A percentile compares a stretch with the other conserved stretches of the same genome.
phyloP scores from a whole-genome alignment of 2,113 vertebrate genomes.

The Ariopsis seemanni region DNA sequence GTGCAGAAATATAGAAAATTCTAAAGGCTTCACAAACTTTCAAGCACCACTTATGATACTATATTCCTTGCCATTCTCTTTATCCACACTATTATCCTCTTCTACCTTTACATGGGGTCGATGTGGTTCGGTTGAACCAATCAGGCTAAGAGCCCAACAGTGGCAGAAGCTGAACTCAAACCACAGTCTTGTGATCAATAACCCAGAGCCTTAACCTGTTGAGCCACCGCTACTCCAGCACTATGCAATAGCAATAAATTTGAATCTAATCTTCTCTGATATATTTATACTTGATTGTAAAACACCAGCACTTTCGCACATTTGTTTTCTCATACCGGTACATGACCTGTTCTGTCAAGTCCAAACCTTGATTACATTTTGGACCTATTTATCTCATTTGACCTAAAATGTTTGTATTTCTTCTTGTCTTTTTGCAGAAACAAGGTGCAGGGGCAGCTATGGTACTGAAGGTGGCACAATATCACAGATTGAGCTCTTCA shows the following conservation, averaged over 20 bases:
- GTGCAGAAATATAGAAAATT: too few relatives aligned
- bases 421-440: not conserved
- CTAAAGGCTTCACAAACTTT: too few relatives aligned
- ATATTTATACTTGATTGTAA: not conserved
- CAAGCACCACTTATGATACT: too few relatives aligned
- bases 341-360: not conserved
- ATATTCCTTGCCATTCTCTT: too few relatives aligned
- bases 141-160: too few relatives aligned
- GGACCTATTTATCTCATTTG: not conserved
- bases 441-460: constrained; percentile 4
- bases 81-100: too few relatives aligned
- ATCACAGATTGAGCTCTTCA: not conserved
- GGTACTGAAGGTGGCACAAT: constrained; percentile 37
- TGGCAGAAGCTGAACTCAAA: too few relatives aligned
- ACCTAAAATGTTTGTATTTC: constrained; percentile 16
- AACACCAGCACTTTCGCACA: not conserved
- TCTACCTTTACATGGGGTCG: too few relatives aligned
- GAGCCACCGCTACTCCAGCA: not conserved
- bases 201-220: too few relatives aligned
- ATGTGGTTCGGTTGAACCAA: too few relatives aligned
- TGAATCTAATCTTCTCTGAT: not conserved
- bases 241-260: not conserved
- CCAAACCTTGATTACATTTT: not conserved
- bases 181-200: too few relatives aligned
- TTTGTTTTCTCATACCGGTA: not conserved